A percentile compares a stretch with the other conserved stretches of the same genome.
Conservation (phyloP, 2,888 invertebrate species). For the Corbicula japonica region DNA sequence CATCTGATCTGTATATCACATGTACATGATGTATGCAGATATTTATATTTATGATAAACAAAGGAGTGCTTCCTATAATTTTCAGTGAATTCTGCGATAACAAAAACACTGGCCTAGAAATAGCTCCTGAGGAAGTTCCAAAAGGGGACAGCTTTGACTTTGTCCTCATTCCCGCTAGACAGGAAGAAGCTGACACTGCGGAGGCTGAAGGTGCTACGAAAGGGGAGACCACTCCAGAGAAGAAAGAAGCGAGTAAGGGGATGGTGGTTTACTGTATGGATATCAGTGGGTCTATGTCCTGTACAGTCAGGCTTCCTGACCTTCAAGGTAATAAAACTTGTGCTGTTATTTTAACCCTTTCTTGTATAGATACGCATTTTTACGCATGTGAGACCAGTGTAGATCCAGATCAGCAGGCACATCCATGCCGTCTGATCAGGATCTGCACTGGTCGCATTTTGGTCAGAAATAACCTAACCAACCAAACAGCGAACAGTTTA, state of each 20-base stretch:
- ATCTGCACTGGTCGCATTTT: no score
- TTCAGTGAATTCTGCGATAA: slow-evolving; percentile 65
- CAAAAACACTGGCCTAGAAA: slow-evolving; percentile 71
- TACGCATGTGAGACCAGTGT: no score
- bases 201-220: slow-evolving; percentile 55
- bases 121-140: slow-evolving; percentile 77
- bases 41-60: no score
- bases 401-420: no score
- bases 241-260: slow-evolving; percentile 69
- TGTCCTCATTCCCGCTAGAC: slow-evolving; percentile 71
- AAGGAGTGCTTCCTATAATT: no score
- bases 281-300: slow-evolving; percentile 81
- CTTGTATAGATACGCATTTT: no score
- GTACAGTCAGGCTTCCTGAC: slow-evolving; percentile 69
- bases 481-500: no score
- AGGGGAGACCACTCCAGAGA: slow-evolving; percentile 61
- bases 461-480: no score
- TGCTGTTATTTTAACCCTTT: no score
- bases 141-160: slow-evolving; percentile 76
- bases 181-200: slow-evolving; percentile 38
- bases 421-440: no score
- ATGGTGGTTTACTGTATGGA: slow-evolving; percentile 82
- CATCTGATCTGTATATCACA: no score
- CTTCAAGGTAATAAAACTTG: slow-evolving; percentile 77
- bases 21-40: no score